phyloP scores from a whole-genome alignment of 2,888 invertebrate species.

The Melolontha melolontha region DNA sequence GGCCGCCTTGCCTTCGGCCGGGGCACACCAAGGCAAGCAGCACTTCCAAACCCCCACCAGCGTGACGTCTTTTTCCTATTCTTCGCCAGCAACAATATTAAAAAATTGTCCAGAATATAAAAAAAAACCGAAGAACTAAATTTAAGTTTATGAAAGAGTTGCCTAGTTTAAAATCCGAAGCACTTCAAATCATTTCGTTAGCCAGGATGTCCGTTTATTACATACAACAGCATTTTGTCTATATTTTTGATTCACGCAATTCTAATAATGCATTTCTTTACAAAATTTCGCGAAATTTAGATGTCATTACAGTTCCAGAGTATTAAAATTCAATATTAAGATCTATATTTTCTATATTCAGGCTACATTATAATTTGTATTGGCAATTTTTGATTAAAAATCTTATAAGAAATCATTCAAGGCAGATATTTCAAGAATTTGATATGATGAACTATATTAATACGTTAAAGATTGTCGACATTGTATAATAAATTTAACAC shows the following conservation, averaged over 20 bases:
- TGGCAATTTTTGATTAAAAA: conserved; percentile 15
- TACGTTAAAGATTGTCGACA: conserved; percentile 14
- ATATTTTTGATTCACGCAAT: too few species aligned
- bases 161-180: background rate
- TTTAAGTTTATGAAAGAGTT: background rate
- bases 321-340: too few species aligned
- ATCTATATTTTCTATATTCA: too few species aligned
- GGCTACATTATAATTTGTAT: conserved; percentile 7
- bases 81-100: conserved; percentile 42
- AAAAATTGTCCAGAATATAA: conserved; percentile 5
- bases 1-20: conserved; percentile 65
- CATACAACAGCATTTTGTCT: too few species aligned
- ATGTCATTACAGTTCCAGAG: background rate
- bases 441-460: background rate
- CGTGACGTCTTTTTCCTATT: conserved; percentile 66
- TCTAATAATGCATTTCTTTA: too few species aligned
- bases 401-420: background rate
- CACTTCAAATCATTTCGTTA: conserved; percentile 23
- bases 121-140: conserved; percentile 16
- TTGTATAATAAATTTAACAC: conserved; percentile 7
- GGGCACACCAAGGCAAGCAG: conserved; percentile 87
- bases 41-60: conserved; percentile 85
- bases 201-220: background rate
- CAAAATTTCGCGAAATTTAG: too few species aligned
- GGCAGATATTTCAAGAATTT: background rate